Conservation (phyloP, 2,888 invertebrate species). For the Plagiodera versicolora region DNA sequence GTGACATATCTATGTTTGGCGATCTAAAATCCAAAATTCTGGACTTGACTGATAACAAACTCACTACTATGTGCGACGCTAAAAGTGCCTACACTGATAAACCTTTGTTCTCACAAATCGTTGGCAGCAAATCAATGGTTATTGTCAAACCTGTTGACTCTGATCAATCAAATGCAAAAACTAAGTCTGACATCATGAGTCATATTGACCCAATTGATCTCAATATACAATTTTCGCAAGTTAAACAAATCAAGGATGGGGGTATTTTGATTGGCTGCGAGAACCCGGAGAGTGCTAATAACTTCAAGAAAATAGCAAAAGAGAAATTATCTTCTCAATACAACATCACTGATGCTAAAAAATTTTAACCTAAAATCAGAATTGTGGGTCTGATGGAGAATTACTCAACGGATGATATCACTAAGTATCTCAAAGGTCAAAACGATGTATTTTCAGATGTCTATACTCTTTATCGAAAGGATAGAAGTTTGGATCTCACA, state of each 20-base stretch:
- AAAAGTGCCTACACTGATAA: neutral
- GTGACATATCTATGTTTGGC: neutral
- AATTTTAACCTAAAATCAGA: slow-evolving; percentile 3
- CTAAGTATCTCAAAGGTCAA: slow-evolving; percentile 2
- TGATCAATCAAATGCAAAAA: slow-evolving; percentile 8
- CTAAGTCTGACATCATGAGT: slow-evolving; percentile 13
- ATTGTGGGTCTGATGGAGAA: slow-evolving; percentile 16
- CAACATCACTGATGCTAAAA: slow-evolving; percentile 8
- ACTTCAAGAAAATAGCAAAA: slow-evolving; percentile 5
- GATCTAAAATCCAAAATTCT: neutral
- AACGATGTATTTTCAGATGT: slow-evolving; percentile 10
- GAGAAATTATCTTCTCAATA: slow-evolving; percentile 9
- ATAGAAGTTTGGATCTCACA: neutral
- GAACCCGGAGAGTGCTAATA: slow-evolving; percentile 3
- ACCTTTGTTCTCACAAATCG: neutral
- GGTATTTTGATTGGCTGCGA: slow-evolving; percentile 6
- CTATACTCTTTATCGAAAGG: neutral
- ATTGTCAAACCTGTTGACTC: slow-evolving; percentile 5
- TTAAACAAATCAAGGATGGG: slow-evolving; percentile 6
- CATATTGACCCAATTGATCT: slow-evolving; percentile 4
- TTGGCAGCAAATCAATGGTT: slow-evolving; percentile 7
- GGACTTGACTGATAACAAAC: neutral
- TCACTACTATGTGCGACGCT: neutral
- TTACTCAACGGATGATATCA: slow-evolving; percentile 5
- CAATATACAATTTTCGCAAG: slow-evolving; percentile 8